Evolutionary conservation across 2,113 vertebrate species (phyloP).

Genomic region (Ictalurus furcatus): DNA sequence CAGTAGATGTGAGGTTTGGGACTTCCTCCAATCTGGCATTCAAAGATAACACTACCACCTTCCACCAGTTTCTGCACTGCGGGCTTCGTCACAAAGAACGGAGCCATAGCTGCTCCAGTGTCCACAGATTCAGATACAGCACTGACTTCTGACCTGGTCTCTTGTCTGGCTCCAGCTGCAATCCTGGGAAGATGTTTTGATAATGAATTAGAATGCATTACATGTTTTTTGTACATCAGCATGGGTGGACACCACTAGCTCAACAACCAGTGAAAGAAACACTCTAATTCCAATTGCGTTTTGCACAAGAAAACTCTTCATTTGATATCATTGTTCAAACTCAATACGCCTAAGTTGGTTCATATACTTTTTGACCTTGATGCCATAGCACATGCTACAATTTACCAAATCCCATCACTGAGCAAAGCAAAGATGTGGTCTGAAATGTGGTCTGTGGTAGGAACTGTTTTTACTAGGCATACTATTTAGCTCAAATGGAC

Average conservation of each 20-base stretch:
- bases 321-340: neutral
- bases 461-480: neutral
- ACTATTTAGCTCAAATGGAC: neutral
- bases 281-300: neutral
- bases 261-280: neutral
- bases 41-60: conserved; percentile 88
- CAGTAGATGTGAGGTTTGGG: conserved; percentile 93
- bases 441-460: neutral
- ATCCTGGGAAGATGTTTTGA: conserved; percentile 64
- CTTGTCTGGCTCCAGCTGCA: conserved; percentile 75
- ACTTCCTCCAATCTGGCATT: conserved; percentile 90
- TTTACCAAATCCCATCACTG: neutral
- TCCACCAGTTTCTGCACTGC: conserved; percentile 88
- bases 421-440: neutral
- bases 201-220: neutral
- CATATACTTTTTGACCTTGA: neutral
- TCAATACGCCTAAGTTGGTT: neutral
- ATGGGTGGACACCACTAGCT: neutral
- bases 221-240: neutral
- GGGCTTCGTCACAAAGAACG: conserved; percentile 88
- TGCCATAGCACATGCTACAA: neutral
- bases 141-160: conserved; percentile 78
- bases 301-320: neutral
- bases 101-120: conserved; percentile 71
- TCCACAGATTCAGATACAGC: conserved; percentile 70